phyloP scores from a whole-genome alignment of 2,888 invertebrate species.

The Muschampia plurimacula region DNA sequence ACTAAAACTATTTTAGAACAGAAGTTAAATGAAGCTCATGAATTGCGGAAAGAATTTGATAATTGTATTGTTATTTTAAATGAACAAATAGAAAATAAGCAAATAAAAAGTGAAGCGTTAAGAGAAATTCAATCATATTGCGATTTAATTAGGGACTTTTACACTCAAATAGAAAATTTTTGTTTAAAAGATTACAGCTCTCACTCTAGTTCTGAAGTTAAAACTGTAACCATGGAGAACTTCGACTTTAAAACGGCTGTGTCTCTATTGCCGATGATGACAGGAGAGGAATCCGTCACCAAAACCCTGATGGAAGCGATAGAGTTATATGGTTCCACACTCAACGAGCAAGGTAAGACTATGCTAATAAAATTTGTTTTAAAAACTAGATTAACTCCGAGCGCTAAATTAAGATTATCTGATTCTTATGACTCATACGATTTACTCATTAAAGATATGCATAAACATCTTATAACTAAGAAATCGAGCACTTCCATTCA shows the following conservation, averaged over 20 bases:
- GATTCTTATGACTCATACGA: background rate
- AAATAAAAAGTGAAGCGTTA: constrained; percentile 7
- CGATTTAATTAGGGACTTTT: constrained; percentile 7
- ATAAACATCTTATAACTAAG: constrained; percentile 33
- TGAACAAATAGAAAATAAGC: background rate
- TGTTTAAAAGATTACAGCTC: background rate
- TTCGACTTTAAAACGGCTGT: constrained; percentile 11
- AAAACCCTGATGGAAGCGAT: constrained; percentile 5
- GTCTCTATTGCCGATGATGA: constrained; percentile 4
- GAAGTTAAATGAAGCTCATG: background rate
- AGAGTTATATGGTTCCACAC: background rate
- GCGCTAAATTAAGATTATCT: constrained; percentile 17
- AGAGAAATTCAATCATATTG: constrained; percentile 13
- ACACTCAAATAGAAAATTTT: constrained; percentile 1
- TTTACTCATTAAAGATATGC: constrained; percentile 34
- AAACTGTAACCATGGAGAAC: background rate
- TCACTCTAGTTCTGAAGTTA: background rate
- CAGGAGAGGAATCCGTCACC: constrained; percentile 8
- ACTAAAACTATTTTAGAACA: background rate
- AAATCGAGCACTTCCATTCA: constrained; percentile 39
- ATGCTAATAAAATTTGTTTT: constrained; percentile 16
- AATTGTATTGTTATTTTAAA: background rate
- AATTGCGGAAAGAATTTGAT: background rate
- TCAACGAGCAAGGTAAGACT: constrained; percentile 7
- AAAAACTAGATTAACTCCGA: constrained; percentile 3